These are phyloP conservation scores for Leptobrachium leishanense DNA, from an alignment of 2,113 vertebrate species.

Conservation along the genomic window DNA sequence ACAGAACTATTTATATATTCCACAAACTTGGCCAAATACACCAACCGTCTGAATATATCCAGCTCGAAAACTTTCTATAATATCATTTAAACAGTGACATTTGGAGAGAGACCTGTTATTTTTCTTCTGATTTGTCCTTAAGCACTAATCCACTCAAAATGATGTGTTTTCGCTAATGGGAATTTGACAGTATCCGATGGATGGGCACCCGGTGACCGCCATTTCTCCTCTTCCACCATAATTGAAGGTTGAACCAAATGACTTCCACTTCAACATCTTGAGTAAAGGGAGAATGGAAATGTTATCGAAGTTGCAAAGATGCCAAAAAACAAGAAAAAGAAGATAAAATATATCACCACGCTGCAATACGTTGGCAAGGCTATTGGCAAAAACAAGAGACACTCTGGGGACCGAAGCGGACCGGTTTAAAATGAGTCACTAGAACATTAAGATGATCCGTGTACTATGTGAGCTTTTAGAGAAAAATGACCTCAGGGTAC, in stretches of 20 bases:
- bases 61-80: constrained; percentile 13
- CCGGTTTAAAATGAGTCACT: no score
- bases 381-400: no score
- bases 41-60: neutral
- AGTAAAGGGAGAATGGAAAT: neutral
- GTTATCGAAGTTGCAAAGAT: neutral
- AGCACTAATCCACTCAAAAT: constrained; percentile 13
- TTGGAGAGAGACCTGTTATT: constrained; percentile 4
- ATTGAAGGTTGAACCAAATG: neutral
- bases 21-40: no score
- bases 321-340: neutral
- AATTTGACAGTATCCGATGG: constrained; percentile 4
- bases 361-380: no score
- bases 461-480: no score
- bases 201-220: neutral
- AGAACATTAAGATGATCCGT: no score
- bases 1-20: no score
- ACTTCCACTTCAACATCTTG: neutral
- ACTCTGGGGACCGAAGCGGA: no score
- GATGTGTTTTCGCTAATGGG: constrained; percentile 17
- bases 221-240: neutral
- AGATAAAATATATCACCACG: no score
- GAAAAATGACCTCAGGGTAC: no score
- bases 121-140: neutral
- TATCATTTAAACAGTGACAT: constrained; percentile 21